phyloP scores from a whole-genome alignment of 2,113 vertebrate genomes.

The Chlamydotis undulata region DNA sequence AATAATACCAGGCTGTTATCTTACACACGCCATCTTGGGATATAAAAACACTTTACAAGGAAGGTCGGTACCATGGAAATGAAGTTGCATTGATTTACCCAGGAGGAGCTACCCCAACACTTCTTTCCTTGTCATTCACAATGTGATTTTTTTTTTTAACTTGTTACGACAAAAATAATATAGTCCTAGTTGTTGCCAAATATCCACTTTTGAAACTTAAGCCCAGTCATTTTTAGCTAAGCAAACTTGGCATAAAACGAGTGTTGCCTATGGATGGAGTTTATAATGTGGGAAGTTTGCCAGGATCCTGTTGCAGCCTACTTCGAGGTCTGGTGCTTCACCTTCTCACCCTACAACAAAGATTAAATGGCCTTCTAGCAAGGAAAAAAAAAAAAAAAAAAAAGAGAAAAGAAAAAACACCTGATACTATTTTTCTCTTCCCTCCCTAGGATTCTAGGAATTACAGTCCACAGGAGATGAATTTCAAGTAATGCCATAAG shows the following conservation, averaged over 20 bases:
- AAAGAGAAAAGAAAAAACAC: not conserved
- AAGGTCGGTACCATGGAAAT: not conserved
- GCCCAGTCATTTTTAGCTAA: slow-evolving; percentile 51
- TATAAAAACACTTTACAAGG: not conserved
- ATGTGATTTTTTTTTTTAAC: not conserved
- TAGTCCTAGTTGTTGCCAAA: slow-evolving; percentile 21
- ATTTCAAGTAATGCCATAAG: slow-evolving; percentile 30
- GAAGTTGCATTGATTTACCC: not conserved
- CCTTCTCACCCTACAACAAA: slow-evolving; percentile 63
- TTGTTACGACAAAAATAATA: slow-evolving; percentile 26
- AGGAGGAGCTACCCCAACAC: not conserved
- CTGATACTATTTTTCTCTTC: slow-evolving; percentile 24
- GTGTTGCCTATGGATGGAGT: slow-evolving; percentile 51
- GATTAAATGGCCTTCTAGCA: slow-evolving; percentile 44
- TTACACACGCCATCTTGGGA: not conserved
- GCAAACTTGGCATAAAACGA: slow-evolving; percentile 35
- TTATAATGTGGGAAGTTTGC: slow-evolving; percentile 38
- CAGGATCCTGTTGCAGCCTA: slow-evolving; percentile 52
- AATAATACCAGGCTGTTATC: not conserved
- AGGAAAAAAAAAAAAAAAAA: not conserved
- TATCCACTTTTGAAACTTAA: slow-evolving; percentile 34
- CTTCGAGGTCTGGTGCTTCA: slow-evolving; percentile 60
- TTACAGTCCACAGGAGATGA: slow-evolving; percentile 2
- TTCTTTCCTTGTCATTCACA: not conserved
- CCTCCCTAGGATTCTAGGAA: not conserved